These are phyloP conservation scores for Laticauda laticaudata DNA, from an alignment of 2,113 vertebrate genomes.

Conservation along the genomic window DNA sequence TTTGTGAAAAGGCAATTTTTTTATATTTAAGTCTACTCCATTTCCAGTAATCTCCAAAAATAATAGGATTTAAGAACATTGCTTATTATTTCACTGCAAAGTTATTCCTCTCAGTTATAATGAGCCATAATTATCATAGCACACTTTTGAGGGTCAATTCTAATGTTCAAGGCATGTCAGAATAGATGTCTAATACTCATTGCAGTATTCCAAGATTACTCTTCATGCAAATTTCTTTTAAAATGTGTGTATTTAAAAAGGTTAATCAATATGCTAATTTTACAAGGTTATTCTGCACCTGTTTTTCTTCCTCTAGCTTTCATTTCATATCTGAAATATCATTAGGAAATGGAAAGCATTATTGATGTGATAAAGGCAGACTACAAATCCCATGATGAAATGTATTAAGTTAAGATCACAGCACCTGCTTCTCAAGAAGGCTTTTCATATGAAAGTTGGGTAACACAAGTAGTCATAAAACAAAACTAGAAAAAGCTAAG, in stretches of 20 bases:
- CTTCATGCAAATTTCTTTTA: slow-evolving; percentile 25
- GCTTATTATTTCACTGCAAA: neutral
- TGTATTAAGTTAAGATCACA: neutral
- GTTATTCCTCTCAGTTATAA: neutral
- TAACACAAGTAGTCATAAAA: neutral
- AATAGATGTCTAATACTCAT: neutral
- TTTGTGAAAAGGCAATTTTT: neutral
- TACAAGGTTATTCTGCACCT: slow-evolving; percentile 14
- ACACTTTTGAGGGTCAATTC: neutral
- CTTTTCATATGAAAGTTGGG: slow-evolving; percentile 7
- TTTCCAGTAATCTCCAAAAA: neutral
- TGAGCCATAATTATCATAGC: neutral
- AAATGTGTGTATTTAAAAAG: slow-evolving; percentile 25
- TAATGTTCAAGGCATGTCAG: neutral
- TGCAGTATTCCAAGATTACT: slow-evolving; percentile 2
- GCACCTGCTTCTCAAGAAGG: slow-evolving; percentile 13
- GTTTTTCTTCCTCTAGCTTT: slow-evolving; percentile 27
- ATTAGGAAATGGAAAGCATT: slow-evolving; percentile 27
- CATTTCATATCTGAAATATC: slow-evolving; percentile 28
- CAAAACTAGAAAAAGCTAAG: neutral
- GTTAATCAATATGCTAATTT: slow-evolving; percentile 32
- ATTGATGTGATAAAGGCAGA: slow-evolving; percentile 41
- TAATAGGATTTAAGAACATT: neutral
- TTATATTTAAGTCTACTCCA: neutral
- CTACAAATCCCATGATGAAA: slow-evolving; percentile 4